phyloP scores from a whole-genome alignment of 2,888 invertebrate genomes.

The Scaptomyza caliginosa region DNA sequence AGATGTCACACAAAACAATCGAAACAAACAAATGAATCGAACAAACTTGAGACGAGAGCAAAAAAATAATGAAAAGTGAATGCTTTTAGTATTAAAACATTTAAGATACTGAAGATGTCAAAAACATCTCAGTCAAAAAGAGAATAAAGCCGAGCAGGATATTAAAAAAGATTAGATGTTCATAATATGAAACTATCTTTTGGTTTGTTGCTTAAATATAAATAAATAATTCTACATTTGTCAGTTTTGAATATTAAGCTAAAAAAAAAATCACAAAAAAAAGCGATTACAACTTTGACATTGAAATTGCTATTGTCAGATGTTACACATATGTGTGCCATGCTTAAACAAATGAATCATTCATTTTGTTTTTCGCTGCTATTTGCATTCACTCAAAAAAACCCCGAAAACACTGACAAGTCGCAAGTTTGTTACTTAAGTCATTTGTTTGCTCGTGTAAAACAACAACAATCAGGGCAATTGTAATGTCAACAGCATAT shows the following conservation, averaged over 20 bases:
- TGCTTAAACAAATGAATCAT: constrained; percentile 47
- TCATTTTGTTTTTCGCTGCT: constrained; percentile 32
- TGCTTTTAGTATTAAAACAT: constrained; percentile 14
- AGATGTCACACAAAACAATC: constrained; percentile 47
- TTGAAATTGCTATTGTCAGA: constrained; percentile 50
- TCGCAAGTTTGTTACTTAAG: constrained; percentile 56
- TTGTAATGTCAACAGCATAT: constrained; percentile 39
- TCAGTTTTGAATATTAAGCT: constrained; percentile 16
- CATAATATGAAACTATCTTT: no score
- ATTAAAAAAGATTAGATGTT: no score
- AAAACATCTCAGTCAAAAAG: background rate
- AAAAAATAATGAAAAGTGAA: constrained; percentile 10
- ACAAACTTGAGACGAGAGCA: constrained; percentile 9
- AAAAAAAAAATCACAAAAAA: constrained; percentile 34
- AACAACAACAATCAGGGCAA: constrained; percentile 16
- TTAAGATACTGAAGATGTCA: constrained; percentile 1
- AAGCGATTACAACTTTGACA: constrained; percentile 67
- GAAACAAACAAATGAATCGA: constrained; percentile 1
- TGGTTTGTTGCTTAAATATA: no score
- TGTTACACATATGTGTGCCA: constrained; percentile 16
- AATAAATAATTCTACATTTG: no score
- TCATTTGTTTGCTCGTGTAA: constrained; percentile 63
- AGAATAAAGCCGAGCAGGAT: no score
- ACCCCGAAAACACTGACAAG: constrained; percentile 1
- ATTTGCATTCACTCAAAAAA: constrained; percentile 51